phyloP scores from a whole-genome alignment of 1,140 invertebrate species.

The Melipona quadrifasciata region DNA sequence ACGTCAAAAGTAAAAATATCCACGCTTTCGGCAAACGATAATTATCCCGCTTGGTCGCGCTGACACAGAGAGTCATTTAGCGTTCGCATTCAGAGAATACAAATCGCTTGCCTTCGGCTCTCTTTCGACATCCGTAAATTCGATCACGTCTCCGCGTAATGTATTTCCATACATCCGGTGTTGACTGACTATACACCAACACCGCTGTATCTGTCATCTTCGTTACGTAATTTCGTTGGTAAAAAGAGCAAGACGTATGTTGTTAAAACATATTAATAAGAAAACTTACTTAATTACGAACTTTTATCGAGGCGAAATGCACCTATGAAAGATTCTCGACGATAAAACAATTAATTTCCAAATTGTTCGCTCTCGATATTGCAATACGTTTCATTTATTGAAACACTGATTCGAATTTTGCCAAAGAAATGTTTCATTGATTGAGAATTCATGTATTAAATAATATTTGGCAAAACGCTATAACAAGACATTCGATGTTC shows the following conservation, averaged over 20 bases:
- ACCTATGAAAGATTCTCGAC: no score
- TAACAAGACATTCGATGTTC: no score
- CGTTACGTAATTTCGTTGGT: neutral
- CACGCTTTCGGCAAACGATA: neutral
- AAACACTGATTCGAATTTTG: no score
- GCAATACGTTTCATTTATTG: no score
- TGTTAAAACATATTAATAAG: no score
- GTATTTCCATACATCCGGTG: slow-evolving; percentile 5
- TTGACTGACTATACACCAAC: neutral
- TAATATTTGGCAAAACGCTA: no score
- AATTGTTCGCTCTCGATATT: no score
- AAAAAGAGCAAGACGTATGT: neutral
- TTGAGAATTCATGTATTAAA: no score
- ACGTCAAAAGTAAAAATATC: neutral
- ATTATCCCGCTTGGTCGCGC: neutral
- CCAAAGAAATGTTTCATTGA: no score
- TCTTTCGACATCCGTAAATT: neutral
- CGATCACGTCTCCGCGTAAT: neutral
- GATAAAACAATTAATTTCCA: no score
- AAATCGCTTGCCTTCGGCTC: neutral
- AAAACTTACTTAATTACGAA: no score
- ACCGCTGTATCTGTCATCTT: neutral
- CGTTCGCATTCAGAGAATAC: neutral
- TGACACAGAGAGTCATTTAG: neutral
- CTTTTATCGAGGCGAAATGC: no score